Evolutionary conservation across 2,113 vertebrate species (phyloP), one percentile per base, ranked within the genome.

Genomic region (Amblyopsis rosae): DNA sequence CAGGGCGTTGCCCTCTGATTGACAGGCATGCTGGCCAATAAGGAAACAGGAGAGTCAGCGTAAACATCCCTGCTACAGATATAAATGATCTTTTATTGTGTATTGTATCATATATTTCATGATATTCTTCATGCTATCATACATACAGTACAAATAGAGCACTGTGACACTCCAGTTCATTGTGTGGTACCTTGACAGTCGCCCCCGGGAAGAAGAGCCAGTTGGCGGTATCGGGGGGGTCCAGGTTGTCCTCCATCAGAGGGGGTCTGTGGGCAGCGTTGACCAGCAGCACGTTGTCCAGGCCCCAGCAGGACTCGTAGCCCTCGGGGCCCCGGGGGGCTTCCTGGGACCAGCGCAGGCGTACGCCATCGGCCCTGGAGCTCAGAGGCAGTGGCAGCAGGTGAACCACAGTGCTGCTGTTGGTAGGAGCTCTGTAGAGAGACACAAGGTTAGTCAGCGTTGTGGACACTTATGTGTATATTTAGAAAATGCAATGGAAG

Each of bases 151-250:
- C 6, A 7, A 41, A 41, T 41, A 41, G 35, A 41, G 35, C 35
- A 41, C 7, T 41, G 4, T 41, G 5, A 41, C 35, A 41, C 35
- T 41, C 35, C 35, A 41, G 7, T 8, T 41, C 35, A 41, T 41
- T 41, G 35, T 7, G 46, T 3, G 11, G 45, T 82, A 99, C 98
- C 96, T 99, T 99, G 61, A 99, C 87, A 2, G 94, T 98, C 65
- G 98, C 97, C 76, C 97, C 98, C 35, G 98, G 98, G 81, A 98
- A 99, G 88, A 99, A 99, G 69, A 99, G 95, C 98, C 98, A 99
- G 91, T 99, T 99, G 81, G 94, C 95, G 0, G 98, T 99, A 90
- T 99, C 94, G 56, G 94, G 93, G 47, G 97, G 98, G 87, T 99
- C 97, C 16, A 99, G 88, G 75, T 84, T 94, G 70, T 99, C 98